Percentiles rank a stretch among this genome's conserved stretches.
Conservation (phyloP, 2,888 invertebrate genomes). For the Hyalella azteca region DNA sequence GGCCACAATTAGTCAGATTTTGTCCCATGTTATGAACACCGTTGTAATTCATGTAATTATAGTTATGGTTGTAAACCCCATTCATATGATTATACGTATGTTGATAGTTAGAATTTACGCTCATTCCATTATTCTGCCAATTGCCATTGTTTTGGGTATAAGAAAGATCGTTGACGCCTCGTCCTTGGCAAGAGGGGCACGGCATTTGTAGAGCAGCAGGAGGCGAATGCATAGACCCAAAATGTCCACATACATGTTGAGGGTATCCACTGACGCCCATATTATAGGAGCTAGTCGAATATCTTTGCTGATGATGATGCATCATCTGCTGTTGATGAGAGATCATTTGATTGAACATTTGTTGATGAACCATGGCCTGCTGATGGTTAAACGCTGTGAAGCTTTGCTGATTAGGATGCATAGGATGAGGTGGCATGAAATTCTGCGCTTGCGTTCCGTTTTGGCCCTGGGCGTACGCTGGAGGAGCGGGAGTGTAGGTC, state of each 20-base stretch:
- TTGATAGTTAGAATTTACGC: slow-evolving; percentile 45
- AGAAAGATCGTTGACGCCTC: slow-evolving; percentile 51
- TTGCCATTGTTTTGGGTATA: slow-evolving; percentile 44
- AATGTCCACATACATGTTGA: slow-evolving; percentile 57
- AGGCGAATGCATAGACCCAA: slow-evolving; percentile 55
- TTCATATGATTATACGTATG: slow-evolving; percentile 43
- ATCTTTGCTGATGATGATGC: slow-evolving; percentile 56
- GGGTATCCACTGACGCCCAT: slow-evolving; percentile 45
- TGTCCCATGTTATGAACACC: slow-evolving; percentile 41
- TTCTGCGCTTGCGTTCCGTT: slow-evolving; percentile 47
- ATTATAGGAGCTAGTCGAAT: slow-evolving; percentile 45
- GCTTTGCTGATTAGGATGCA: slow-evolving; percentile 40
- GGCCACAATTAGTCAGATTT: slow-evolving; percentile 60
- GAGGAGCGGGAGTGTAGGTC: slow-evolving; percentile 51
- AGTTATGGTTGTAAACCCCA: slow-evolving; percentile 40
- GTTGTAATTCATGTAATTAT: slow-evolving; percentile 39
- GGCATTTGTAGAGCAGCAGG: slow-evolving; percentile 51
- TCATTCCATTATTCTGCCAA: slow-evolving; percentile 51
- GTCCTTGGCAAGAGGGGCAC: slow-evolving; percentile 61
- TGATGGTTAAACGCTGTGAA: slow-evolving; percentile 44
- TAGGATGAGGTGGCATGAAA: slow-evolving; percentile 14
- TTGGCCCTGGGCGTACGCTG: slow-evolving; percentile 52
- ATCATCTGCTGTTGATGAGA: slow-evolving; percentile 54
- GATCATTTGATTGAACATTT: slow-evolving; percentile 56
- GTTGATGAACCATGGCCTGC: slow-evolving; percentile 49